These are phyloP conservation scores for Leptopilina clavipes DNA, from an alignment of 1,140 invertebrate genomes.

Conservation along the genomic window DNA sequence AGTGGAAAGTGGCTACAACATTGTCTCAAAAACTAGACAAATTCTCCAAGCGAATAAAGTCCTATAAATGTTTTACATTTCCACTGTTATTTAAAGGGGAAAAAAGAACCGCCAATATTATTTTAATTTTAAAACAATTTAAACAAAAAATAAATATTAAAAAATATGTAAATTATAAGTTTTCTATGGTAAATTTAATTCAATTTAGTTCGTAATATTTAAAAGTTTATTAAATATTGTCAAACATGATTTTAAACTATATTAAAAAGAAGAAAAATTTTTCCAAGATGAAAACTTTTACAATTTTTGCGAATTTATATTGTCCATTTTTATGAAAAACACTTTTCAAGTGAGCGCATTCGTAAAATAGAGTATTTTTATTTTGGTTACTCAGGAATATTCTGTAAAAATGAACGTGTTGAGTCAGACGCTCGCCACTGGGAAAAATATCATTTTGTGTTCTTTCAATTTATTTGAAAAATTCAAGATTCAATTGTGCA, in stretches of 20 bases:
- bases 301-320: background rate
- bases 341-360: background rate
- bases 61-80: background rate
- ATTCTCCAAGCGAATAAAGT: background rate
- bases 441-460: slow-evolving; percentile 7
- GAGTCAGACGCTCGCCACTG: background rate
- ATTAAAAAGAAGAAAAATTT: too few species aligned
- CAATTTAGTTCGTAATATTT: too few species aligned
- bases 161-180: too few species aligned
- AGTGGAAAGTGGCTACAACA: background rate
- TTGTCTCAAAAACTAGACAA: background rate
- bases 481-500: slow-evolving; percentile 15
- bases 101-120: background rate
- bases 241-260: too few species aligned
- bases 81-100: background rate
- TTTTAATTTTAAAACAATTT: background rate
- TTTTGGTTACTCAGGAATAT: background rate
- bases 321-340: background rate
- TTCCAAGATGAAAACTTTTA: too few species aligned
- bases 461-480: slow-evolving; percentile 14
- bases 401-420: background rate
- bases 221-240: too few species aligned
- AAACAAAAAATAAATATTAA: too few species aligned
- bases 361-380: slow-evolving; percentile 1
- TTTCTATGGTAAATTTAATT: too few species aligned